A percentile compares a stretch with the other conserved stretches of the same genome.
phyloP scores from a whole-genome alignment of 2,888 invertebrate genomes.

The Drosophila neotestacea region DNA sequence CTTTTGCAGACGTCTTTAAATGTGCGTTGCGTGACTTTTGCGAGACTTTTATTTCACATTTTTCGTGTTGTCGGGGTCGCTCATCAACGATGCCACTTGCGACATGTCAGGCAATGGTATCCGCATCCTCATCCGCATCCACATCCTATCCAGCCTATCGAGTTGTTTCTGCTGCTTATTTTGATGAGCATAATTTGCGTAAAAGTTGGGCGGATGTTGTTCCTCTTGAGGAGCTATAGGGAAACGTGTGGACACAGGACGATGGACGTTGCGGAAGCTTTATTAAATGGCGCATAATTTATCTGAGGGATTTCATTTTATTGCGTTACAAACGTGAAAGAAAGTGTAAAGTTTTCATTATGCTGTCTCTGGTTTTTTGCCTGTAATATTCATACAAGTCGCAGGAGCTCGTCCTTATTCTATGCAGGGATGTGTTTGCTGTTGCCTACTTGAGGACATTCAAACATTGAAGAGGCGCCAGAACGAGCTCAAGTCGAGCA shows the following conservation, averaged over 20 bases:
- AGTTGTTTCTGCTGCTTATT: conserved; percentile 34
- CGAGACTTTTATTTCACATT: conserved; percentile 38
- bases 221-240: not conserved
- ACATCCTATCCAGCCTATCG: conserved; percentile 28
- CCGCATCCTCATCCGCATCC: conserved; percentile 21
- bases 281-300: conserved; percentile 72
- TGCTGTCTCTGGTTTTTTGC: conserved; percentile 9
- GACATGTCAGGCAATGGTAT: conserved; percentile 48
- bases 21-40: conserved; percentile 71
- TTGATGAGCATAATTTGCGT: conserved; percentile 64
- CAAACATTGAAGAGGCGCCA: conserved; percentile 3
- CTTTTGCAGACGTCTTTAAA: conserved; percentile 45
- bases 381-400: not conserved
- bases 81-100: conserved; percentile 66
- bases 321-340: conserved; percentile 40
- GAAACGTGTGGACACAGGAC: conserved; percentile 8
- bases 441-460: conserved; percentile 19
- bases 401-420: not conserved
- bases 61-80: conserved; percentile 22
- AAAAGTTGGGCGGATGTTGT: conserved; percentile 39
- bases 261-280: conserved; percentile 46
- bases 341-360: conserved; percentile 32
- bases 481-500: conserved; percentile 23
- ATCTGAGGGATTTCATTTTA: conserved; percentile 58
- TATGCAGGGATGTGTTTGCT: conserved; percentile 14